Conservation (phyloP, 2,888 invertebrate species). For the Julus scanicus region DNA sequence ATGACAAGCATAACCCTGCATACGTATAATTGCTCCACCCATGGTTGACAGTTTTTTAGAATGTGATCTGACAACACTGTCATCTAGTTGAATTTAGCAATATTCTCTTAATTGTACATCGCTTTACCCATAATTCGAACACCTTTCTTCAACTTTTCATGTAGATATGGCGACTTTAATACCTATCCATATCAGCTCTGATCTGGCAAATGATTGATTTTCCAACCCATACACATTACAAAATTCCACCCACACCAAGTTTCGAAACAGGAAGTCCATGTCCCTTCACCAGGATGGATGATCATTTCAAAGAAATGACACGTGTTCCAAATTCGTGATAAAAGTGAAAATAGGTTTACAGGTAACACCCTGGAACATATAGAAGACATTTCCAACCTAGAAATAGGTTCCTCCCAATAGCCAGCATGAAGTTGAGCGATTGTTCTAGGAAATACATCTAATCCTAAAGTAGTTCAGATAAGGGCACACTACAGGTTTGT, state of each 20-base stretch:
- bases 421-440: not conserved
- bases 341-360: not conserved
- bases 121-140: no score
- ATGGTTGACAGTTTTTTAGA: no score
- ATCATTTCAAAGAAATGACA: not conserved
- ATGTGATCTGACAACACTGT: no score
- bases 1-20: no score
- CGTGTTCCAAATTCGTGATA: not conserved
- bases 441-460: not conserved
- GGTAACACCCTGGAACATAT: not conserved
- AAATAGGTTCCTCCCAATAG: not conserved
- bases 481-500: not conserved
- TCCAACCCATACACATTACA: no score
- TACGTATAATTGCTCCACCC: no score
- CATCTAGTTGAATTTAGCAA: no score
- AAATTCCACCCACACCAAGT: not conserved
- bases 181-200: no score
- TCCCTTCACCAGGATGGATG: not conserved
- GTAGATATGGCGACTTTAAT: no score
- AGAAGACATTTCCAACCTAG: not conserved
- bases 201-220: no score
- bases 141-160: no score
- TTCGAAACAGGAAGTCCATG: constrained; percentile 14
- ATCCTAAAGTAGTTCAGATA: not conserved
- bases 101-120: no score